These are phyloP conservation scores for Parazoanthus swiftii DNA, from an alignment of 92 coral and sea anemone genomes.

Conservation along the genomic window DNA sequence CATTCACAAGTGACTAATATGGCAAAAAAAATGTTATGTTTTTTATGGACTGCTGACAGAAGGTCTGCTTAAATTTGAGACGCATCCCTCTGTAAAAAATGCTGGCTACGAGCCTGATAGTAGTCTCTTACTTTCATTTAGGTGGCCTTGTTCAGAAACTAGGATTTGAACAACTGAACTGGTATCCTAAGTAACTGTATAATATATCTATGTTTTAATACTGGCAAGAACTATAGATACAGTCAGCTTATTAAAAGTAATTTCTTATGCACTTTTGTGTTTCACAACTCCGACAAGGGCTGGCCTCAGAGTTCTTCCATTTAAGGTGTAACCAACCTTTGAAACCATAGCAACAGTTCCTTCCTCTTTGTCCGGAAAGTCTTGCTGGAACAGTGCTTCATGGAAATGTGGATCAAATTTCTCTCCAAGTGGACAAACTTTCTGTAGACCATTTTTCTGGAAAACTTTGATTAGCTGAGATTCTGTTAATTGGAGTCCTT, in stretches of 20 bases:
- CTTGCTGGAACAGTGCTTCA: conserved; percentile 92
- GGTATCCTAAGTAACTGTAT: too few relatives aligned
- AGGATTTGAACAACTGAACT: too few relatives aligned
- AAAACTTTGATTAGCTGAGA: conserved; percentile 92
- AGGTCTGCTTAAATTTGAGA: too few relatives aligned
- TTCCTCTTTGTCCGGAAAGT: conserved; percentile 86
- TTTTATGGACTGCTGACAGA: too few relatives aligned
- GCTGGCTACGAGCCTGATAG: too few relatives aligned
- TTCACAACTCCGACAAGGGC: conserved; percentile 98
- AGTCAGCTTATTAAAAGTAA: not conserved
- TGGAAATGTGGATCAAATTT: conserved; percentile 96
- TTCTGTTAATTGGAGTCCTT: conserved; percentile 93
- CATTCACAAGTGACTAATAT: too few relatives aligned
- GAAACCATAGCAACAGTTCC: conserved; percentile 91
- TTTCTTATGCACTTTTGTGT: conserved; percentile 38
- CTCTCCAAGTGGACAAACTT: conserved; percentile 83
- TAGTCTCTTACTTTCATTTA: too few relatives aligned
- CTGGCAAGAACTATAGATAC: not conserved
- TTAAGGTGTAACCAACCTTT: conserved; percentile 91
- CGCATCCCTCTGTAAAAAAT: too few relatives aligned
- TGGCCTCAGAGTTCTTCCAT: conserved; percentile 93
- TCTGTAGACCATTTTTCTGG: conserved; percentile 87
- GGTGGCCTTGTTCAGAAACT: too few relatives aligned
- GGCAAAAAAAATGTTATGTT: too few relatives aligned
- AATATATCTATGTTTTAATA: too few relatives aligned